A percentile compares a stretch with the other conserved stretches of the same genome.
phyloP scores from a whole-genome alignment of 2,797 vertebrate genomes.

The Cyclura pinguis region DNA sequence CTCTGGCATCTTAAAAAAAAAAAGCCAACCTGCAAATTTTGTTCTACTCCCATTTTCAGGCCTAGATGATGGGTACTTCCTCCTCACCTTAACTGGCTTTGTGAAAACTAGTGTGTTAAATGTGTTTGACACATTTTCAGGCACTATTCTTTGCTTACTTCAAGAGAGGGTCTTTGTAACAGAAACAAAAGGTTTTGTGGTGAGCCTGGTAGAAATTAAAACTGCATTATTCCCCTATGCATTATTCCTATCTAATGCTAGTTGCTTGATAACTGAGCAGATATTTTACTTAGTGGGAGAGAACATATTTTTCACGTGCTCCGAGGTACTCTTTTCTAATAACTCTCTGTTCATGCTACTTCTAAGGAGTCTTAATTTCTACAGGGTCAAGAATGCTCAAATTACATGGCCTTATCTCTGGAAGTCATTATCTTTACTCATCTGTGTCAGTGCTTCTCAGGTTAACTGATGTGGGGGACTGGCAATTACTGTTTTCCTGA shows the following conservation, averaged over 20 bases:
- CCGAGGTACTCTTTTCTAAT: not conserved
- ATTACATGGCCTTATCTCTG: not conserved
- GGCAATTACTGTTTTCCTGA: too few relatives aligned
- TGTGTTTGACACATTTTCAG: too few relatives aligned
- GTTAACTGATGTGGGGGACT: not conserved
- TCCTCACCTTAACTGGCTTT: not conserved
- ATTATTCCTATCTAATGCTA: not conserved
- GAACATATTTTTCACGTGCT: not conserved
- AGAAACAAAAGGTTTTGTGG: not conserved
- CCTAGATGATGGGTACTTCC: too few relatives aligned
- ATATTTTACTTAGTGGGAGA: not conserved
- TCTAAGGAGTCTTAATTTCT: not conserved
- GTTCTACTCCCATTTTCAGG: not conserved
- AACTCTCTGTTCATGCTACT: not conserved
- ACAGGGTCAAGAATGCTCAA: not conserved
- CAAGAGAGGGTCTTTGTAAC: not conserved
- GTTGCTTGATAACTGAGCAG: not conserved
- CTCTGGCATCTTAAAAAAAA: not conserved
- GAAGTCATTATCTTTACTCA: not conserved
- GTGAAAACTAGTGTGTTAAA: too few relatives aligned
- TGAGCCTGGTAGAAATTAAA: not conserved
- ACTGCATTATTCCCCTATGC: not conserved
- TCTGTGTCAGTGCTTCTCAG: not conserved
- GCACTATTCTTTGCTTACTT: not conserved
- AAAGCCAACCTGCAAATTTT: not conserved